phyloP scores from a whole-genome alignment of 2,888 invertebrate genomes.

The Diarsia dahlii region DNA sequence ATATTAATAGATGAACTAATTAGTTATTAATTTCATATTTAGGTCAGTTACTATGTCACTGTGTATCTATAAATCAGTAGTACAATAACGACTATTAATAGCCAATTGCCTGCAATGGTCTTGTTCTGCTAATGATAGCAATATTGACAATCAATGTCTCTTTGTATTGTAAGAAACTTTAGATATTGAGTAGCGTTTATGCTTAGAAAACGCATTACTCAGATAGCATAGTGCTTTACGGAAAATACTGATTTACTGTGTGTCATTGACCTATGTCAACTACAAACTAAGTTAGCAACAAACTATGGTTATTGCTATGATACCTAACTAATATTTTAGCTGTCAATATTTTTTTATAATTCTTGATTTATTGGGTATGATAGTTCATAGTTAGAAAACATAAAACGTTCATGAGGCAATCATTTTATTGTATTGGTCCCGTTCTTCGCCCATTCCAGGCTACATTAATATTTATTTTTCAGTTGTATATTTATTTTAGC shows the following conservation, averaged over 20 bases:
- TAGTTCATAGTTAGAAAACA: not conserved
- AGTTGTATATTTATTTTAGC: too few species aligned
- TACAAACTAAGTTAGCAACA: not conserved
- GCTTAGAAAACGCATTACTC: not conserved
- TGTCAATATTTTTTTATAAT: not conserved
- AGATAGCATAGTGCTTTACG: not conserved
- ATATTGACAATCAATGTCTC: constrained; percentile 21
- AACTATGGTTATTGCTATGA: not conserved
- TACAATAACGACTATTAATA: constrained; percentile 17
- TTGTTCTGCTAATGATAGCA: constrained; percentile 17
- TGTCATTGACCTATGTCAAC: not conserved
- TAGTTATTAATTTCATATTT: constrained; percentile 27
- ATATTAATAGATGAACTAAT: constrained; percentile 2
- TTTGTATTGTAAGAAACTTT: not conserved
- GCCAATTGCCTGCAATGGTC: constrained; percentile 38
- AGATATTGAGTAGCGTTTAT: not conserved
- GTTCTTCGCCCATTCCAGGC: too few species aligned
- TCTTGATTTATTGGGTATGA: not conserved
- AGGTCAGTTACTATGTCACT: constrained; percentile 25
- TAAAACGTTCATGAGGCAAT: too few species aligned
- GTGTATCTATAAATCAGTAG: not conserved
- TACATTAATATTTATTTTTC: too few species aligned
- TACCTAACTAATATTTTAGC: not conserved
- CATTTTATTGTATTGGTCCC: too few species aligned
- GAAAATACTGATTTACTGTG: not conserved